These are phyloP conservation scores for Caenorhabditis sinica DNA, from an alignment of 2,888 invertebrate genomes.

Conservation along the genomic window DNA sequence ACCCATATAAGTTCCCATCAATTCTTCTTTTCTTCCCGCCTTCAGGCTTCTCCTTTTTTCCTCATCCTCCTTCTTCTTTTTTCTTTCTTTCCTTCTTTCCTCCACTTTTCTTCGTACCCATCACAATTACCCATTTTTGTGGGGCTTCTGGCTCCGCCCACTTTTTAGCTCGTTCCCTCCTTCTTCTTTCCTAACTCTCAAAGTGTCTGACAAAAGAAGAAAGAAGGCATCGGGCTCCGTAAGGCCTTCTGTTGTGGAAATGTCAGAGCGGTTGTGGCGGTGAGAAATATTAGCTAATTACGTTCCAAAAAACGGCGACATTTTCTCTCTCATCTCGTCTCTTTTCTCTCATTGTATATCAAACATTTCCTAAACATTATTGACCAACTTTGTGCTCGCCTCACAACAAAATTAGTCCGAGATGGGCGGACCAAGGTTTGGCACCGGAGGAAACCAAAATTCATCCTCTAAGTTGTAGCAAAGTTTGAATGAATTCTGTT, in stretches of 20 bases:
- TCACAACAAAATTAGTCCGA: neutral
- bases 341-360: conserved; percentile 14
- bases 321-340: conserved; percentile 11
- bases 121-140: conserved; percentile 52
- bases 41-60: conserved; percentile 1
- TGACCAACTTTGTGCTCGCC: neutral
- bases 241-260: conserved; percentile 19
- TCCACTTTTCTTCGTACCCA: conserved; percentile 48
- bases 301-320: conserved; percentile 47
- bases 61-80: conserved; percentile 1
- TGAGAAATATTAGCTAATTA: conserved; percentile 67
- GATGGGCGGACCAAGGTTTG: too few species aligned
- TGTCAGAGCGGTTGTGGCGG: neutral
- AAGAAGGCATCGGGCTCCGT: conserved; percentile 37
- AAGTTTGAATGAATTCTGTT: neutral
- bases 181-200: conserved; percentile 10
- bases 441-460: too few species aligned
- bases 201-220: conserved; percentile 29
- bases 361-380: conserved; percentile 42
- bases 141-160: conserved; percentile 28
- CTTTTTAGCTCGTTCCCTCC: conserved; percentile 43
- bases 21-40: conserved; percentile 27
- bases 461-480: too few species aligned
- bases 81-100: neutral
- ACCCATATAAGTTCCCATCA: conserved; percentile 63